These are phyloP conservation scores for Slavum lentiscoides DNA, from an alignment of 2,888 invertebrate genomes.

Conservation along the genomic window DNA sequence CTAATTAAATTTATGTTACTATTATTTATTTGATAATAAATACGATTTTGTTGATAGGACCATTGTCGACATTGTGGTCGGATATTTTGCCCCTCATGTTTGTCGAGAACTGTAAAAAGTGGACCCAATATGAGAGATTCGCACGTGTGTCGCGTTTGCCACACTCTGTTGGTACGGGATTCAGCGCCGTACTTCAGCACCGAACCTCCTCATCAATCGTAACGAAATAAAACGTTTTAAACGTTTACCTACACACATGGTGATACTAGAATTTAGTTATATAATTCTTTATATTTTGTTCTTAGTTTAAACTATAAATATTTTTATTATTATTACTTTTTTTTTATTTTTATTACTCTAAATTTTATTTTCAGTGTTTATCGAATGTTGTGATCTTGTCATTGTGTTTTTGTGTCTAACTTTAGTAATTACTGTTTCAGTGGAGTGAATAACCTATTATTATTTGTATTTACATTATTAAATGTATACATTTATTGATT, in stretches of 20 bases:
- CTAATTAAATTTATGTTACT: neutral
- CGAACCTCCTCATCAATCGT: conserved; percentile 65
- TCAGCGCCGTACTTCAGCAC: conserved; percentile 91
- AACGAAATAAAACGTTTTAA: conserved; percentile 37
- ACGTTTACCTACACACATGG: conserved; percentile 32
- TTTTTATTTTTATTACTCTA: conserved; percentile 34
- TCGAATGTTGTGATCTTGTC: conserved; percentile 43
- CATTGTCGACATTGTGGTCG: conserved; percentile 95
- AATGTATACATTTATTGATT: neutral
- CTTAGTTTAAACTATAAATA: conserved; percentile 40
- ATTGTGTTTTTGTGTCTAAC: conserved; percentile 30
- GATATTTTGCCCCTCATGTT: conserved; percentile 89
- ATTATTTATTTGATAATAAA: conserved; percentile 47
- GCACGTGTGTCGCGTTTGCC: conserved; percentile 95
- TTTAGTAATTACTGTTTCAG: conserved; percentile 9
- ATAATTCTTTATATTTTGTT: conserved; percentile 32
- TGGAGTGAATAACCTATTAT: conserved; percentile 3
- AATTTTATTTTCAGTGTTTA: conserved; percentile 48
- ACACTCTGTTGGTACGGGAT: conserved; percentile 90
- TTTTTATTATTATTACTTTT: conserved; percentile 41
- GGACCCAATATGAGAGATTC: conserved; percentile 86
- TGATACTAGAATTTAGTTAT: conserved; percentile 49
- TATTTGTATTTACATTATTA: neutral
- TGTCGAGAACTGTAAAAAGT: conserved; percentile 76
- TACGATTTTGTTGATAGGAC: conserved; percentile 61